Conservation (phyloP, 2,113 vertebrate species). For the Columbina picui region DNA sequence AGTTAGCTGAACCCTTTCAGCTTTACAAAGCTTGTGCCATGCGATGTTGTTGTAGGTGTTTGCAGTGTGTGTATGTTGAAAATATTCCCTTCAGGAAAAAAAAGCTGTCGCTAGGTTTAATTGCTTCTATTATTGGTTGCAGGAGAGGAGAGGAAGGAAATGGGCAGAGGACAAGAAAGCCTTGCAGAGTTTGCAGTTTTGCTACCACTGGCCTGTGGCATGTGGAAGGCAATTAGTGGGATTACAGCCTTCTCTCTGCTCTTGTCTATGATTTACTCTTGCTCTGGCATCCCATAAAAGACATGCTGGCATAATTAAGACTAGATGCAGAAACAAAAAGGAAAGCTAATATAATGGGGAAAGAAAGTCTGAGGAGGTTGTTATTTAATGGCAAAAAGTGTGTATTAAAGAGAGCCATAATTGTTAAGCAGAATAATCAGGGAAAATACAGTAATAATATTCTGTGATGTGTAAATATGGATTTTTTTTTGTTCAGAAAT, state of each 20-base stretch:
- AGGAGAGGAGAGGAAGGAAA: neutral
- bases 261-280: neutral
- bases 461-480: neutral
- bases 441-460: neutral
- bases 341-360: neutral
- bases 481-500: neutral
- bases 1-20: neutral
- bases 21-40: neutral
- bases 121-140: neutral
- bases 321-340: neutral
- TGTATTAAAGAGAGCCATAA: neutral
- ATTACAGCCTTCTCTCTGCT: neutral
- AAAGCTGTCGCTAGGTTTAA: neutral
- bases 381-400: neutral
- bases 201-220: neutral
- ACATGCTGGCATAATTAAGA: neutral
- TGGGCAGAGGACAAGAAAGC: neutral
- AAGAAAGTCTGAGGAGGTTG: neutral
- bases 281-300: neutral
- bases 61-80: neutral
- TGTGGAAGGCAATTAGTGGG: slow-evolving; percentile 2
- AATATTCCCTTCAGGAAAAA: neutral
- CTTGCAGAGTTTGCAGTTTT: neutral
- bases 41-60: neutral
- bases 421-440: neutral